Percentiles rank a stretch among this genome's conserved stretches.
These are phyloP conservation scores for Probosciger aterrimus DNA, from an alignment of 2,113 vertebrate species.

Conservation along the genomic window DNA sequence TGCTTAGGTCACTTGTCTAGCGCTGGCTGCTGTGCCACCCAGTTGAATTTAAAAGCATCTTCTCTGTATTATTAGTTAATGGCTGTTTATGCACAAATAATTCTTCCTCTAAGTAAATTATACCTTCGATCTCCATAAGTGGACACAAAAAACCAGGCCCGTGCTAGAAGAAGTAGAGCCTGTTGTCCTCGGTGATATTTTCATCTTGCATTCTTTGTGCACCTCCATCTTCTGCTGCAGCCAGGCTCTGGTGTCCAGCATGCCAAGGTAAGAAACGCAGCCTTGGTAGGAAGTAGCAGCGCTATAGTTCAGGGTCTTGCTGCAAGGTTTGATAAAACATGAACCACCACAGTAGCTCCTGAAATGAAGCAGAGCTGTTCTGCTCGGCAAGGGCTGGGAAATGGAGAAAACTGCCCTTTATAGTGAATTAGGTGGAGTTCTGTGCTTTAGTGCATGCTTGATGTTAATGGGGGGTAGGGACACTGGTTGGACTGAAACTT, in stretches of 20 bases:
- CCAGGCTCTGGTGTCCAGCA: not conserved
- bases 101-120: conserved; percentile 44
- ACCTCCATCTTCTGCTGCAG: not conserved
- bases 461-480: not conserved
- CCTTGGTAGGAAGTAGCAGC: not conserved
- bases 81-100: conserved; percentile 31
- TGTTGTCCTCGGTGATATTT: not conserved
- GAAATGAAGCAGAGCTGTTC: not conserved
- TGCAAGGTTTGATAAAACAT: not conserved
- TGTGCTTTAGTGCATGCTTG: not conserved
- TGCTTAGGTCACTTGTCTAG: not conserved
- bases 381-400: not conserved
- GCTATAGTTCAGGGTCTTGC: not conserved
- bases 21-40: not conserved
- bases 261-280: not conserved
- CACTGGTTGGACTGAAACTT: not conserved
- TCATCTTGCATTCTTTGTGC: not conserved
- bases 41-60: conserved; percentile 50
- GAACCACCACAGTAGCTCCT: not conserved
- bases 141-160: not conserved
- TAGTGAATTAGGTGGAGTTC: not conserved
- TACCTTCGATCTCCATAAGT: conserved; percentile 18
- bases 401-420: not conserved
- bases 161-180: not conserved
- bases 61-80: conserved; percentile 35